phyloP scores from a whole-genome alignment of 2,888 invertebrate genomes.

The Tolmerus cingulatus region DNA sequence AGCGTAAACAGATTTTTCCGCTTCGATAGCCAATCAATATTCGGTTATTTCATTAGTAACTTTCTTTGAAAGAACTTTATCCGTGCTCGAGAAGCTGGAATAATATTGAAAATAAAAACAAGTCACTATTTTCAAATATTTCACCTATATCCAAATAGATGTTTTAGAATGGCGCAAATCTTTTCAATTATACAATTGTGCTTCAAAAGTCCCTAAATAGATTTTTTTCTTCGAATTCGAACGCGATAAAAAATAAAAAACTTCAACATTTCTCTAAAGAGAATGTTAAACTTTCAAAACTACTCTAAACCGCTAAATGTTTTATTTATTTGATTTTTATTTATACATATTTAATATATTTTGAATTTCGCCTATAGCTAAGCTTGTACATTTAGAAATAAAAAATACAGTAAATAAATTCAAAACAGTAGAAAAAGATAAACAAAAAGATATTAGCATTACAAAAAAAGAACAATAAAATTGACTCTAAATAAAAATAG shows the following conservation, averaged over 20 bases:
- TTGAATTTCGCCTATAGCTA: neutral
- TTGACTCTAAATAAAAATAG: neutral
- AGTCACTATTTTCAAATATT: no score
- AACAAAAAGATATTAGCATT: neutral
- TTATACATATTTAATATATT: neutral
- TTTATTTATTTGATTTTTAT: neutral
- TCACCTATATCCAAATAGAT: neutral
- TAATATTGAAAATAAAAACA: no score
- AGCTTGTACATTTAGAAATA: conserved; percentile 1
- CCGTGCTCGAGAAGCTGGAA: no score
- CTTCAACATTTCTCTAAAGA: neutral
- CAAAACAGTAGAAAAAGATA: neutral
- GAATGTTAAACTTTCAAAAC: neutral
- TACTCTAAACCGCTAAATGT: neutral
- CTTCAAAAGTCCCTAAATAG: neutral
- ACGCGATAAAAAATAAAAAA: neutral
- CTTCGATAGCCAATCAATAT: neutral
- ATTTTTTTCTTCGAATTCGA: neutral
- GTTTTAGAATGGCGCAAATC: neutral
- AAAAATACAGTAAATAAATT: neutral
- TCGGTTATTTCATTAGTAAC: no score
- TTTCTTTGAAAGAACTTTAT: no score
- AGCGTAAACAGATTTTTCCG: neutral
- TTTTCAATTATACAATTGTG: neutral
- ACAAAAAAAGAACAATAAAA: conserved; percentile 10